These are phyloP conservation scores for Gibbula magus DNA, from an alignment of 2,888 invertebrate genomes.

Conservation along the genomic window DNA sequence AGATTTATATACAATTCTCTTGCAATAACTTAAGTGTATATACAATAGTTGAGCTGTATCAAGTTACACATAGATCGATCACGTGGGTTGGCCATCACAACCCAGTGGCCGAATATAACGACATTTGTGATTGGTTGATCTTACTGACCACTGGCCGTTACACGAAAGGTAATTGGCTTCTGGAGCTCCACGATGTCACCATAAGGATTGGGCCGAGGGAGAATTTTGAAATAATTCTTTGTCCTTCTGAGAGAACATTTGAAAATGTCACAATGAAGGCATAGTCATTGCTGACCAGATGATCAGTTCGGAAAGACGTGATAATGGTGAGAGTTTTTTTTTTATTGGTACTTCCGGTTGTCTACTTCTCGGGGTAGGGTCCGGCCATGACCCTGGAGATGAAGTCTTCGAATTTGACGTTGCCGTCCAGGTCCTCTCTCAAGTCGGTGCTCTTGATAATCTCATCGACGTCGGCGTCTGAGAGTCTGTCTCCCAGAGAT, in stretches of 20 bases:
- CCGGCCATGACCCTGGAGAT: constrained; percentile 22
- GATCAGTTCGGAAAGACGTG: not conserved
- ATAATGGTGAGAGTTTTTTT: not conserved
- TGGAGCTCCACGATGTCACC: not conserved
- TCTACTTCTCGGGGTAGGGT: constrained; percentile 15
- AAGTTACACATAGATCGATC: constrained; percentile 21
- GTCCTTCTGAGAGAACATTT: not conserved
- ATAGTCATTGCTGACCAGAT: not conserved
- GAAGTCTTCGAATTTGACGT: constrained; percentile 76
- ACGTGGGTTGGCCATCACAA: not conserved
- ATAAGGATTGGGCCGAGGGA: not conserved
- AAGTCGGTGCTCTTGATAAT: constrained; percentile 76
- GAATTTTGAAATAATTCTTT: not conserved
- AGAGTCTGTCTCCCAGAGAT: constrained; percentile 83
- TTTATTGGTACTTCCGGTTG: not conserved
- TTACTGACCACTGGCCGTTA: not conserved
- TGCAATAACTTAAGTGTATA: constrained; percentile 16
- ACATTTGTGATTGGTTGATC: not conserved
- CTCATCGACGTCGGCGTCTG: constrained; percentile 76
- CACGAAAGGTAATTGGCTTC: constrained; percentile 16
- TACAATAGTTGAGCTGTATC: constrained; percentile 18
- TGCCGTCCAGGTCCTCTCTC: constrained; percentile 77
- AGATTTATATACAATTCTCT: constrained; percentile 17
- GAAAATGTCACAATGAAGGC: not conserved
- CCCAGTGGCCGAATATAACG: constrained; percentile 4